These are phyloP conservation scores for Heliocidaris tuberculata DNA, from an alignment of 35 echinoderm and acorn worm species.

Conservation along the genomic window DNA sequence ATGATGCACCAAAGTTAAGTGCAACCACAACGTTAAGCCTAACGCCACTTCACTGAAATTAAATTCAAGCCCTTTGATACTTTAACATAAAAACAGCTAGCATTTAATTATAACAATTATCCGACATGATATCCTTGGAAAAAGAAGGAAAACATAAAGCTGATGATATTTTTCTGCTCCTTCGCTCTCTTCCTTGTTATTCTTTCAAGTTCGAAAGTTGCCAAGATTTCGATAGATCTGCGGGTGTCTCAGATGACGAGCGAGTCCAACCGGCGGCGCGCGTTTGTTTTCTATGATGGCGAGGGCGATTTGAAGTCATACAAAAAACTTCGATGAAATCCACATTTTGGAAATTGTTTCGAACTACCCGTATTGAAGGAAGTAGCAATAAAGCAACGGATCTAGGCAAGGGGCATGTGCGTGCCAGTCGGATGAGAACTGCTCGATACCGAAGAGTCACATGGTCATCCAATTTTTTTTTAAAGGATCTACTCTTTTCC, in stretches of 20 bases:
- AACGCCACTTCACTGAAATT: background rate
- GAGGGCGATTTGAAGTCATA: background rate
- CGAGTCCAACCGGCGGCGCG: background rate
- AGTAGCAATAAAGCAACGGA: constrained; percentile 16
- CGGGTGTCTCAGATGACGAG: background rate
- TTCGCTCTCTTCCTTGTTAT: constrained; percentile 1
- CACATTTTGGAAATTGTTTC: background rate
- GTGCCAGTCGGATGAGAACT: background rate
- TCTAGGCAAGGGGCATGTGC: background rate
- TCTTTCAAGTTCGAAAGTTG: background rate
- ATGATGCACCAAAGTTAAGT: background rate
- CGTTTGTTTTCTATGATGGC: background rate
- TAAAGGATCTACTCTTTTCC: background rate
- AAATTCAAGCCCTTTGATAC: background rate
- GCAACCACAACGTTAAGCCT: background rate
- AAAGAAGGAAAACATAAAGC: background rate
- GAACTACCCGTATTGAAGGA: background rate
- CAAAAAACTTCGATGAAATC: background rate
- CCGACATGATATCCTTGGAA: background rate
- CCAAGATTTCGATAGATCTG: background rate
- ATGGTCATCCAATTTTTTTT: background rate
- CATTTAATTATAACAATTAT: background rate
- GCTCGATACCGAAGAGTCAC: background rate
- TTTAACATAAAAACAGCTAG: background rate
- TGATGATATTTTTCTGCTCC: background rate